phyloP scores from a whole-genome alignment of 2,113 vertebrate species.

The Labeo catla region DNA sequence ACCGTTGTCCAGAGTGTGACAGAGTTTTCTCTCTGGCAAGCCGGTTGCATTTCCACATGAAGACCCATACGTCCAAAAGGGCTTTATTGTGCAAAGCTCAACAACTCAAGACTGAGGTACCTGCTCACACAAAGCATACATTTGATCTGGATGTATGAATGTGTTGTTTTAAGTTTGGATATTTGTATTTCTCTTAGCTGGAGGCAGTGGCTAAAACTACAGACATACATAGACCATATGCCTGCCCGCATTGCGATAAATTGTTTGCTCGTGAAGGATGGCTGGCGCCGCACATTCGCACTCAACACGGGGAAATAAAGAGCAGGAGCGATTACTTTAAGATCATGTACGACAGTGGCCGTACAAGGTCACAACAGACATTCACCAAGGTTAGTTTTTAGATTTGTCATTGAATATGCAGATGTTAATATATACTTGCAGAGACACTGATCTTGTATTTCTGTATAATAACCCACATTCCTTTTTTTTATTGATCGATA shows the following conservation, averaged over 20 bases:
- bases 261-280: slow-evolving; percentile 48
- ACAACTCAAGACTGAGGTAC: slow-evolving; percentile 1
- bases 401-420: not conserved
- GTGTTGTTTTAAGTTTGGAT: not conserved
- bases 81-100: not conserved
- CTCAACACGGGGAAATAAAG: not conserved
- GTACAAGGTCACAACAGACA: not conserved
- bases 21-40: not conserved
- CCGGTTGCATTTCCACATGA: slow-evolving; percentile 41
- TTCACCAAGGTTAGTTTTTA: not conserved
- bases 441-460: not conserved
- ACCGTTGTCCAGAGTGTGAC: slow-evolving; percentile 7
- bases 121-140: not conserved
- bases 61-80: slow-evolving; percentile 25
- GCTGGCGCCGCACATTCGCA: slow-evolving; percentile 32
- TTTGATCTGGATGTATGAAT: not conserved
- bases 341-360: rapidly evolving
- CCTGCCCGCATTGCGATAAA: slow-evolving; percentile 49
- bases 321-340: not conserved
- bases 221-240: slow-evolving; percentile 11
- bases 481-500: slow-evolving; percentile 8
- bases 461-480: slow-evolving; percentile 1
- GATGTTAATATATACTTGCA: not conserved
- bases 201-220: not conserved
- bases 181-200: slow-evolving; percentile 33